A percentile compares a stretch with the other conserved stretches of the same genome.
Conservation (phyloP, 2,797 vertebrate species). For the Anolis apletophallus region DNA sequence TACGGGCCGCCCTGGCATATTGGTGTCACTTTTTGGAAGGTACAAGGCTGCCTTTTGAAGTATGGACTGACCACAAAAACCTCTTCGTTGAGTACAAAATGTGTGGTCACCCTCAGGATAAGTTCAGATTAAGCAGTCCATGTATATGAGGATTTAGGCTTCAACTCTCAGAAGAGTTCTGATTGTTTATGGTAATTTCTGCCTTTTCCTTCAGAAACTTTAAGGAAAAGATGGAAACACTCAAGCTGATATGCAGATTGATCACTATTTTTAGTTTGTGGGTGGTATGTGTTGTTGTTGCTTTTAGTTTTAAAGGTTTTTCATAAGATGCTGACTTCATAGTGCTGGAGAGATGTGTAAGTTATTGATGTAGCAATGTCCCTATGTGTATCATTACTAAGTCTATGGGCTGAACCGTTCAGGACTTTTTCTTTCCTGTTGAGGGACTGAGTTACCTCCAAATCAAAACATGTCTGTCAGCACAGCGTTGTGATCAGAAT, state of each 20-base stretch:
- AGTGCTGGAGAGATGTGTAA: neutral
- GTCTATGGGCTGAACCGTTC: neutral
- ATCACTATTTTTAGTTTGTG: neutral
- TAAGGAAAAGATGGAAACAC: neutral
- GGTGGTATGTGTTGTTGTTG: neutral
- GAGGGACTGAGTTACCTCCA: neutral
- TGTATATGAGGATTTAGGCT: neutral
- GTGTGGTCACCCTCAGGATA: too few relatives aligned
- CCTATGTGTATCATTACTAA: neutral
- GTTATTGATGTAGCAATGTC: neutral
- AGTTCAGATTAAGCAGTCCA: too few relatives aligned
- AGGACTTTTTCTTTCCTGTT: neutral
- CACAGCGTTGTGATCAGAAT: constrained; percentile 7
- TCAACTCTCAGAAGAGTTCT: neutral
- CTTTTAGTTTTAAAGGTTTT: neutral
- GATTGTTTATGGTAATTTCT: constrained; percentile 7
- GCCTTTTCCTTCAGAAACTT: neutral
- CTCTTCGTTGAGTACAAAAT: too few relatives aligned
- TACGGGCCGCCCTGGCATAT: too few relatives aligned
- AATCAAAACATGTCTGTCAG: neutral
- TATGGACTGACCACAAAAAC: too few relatives aligned
- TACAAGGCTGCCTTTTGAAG: too few relatives aligned
- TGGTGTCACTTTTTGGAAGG: too few relatives aligned
- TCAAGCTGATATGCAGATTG: neutral
- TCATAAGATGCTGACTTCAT: constrained; percentile 7